phyloP scores from a whole-genome alignment of 1,140 invertebrate genomes.

The Lepidostoma basale region DNA sequence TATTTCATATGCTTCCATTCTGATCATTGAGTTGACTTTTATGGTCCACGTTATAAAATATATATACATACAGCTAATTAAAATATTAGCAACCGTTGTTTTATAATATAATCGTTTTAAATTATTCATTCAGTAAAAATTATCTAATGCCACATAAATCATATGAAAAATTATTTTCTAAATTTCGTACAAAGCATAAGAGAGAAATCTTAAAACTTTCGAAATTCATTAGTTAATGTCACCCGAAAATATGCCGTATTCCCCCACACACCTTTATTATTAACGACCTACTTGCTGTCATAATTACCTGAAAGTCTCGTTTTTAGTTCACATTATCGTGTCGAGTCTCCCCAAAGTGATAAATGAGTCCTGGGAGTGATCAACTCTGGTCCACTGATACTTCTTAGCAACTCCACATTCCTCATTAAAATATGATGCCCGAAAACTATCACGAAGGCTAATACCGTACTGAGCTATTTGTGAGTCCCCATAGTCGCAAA shows the following conservation, averaged over 20 bases:
- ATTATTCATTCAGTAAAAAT: too few species aligned
- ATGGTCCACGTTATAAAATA: too few species aligned
- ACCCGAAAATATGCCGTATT: neutral
- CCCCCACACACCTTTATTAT: neutral
- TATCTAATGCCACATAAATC: too few species aligned
- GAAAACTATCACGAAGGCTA: neutral
- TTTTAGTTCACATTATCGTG: neutral
- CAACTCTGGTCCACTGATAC: neutral
- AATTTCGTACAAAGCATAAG: too few species aligned
- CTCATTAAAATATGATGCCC: slow-evolving; percentile 3
- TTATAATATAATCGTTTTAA: too few species aligned
- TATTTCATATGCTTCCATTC: too few species aligned
- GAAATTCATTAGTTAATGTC: slow-evolving; percentile 6
- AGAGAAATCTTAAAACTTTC: too few species aligned
- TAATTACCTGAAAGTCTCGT: slow-evolving; percentile 6
- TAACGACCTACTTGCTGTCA: slow-evolving; percentile 13
- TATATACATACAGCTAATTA: too few species aligned
- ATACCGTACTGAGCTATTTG: neutral
- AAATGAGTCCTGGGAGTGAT: slow-evolving; percentile 33
- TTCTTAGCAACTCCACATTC: slow-evolving; percentile 5
- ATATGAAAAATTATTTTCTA: too few species aligned
- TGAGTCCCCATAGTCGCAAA: neutral
- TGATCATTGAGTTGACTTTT: too few species aligned
- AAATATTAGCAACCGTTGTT: too few species aligned
- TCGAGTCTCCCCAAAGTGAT: slow-evolving; percentile 26